Evolutionary conservation across 1,140 invertebrate genomes (phyloP), one percentile per base, ranked within the genome.

Genomic region (Leptinotarsa texana): DNA sequence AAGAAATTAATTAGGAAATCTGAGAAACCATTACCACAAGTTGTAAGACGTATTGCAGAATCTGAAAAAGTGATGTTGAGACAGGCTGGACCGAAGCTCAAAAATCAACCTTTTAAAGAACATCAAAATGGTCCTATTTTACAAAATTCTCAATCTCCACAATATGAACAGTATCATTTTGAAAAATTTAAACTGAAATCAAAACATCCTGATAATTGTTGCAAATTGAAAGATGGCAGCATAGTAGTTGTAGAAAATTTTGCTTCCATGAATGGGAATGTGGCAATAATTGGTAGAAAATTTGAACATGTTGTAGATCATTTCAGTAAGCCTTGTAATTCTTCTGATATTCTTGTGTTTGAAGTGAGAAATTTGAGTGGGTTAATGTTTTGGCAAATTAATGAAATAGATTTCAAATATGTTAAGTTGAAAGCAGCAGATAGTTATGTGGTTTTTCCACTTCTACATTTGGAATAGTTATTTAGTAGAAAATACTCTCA

Each of bases 11-110:
- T 74, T 15, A 47, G 57, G 15, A 74, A 74, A 24, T n/a, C 66
- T n/a, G 65, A 49, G 8, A 69, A 74, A 70, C 75, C 72, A 69
- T 65, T 77, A 27, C 63, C 73, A 57, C 75, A 77, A 63, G 51
- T 74, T 69, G 24, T 17, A 11, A 69, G 42, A 48, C 67, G 33
- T 65, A 22, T 65, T 65, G 63, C 15, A 65, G 21, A 65, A 65
- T 65, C 15, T n/a, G 24, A 57, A 57, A 57, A 57, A 57, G n/a
- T 57, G 13, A 57, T n/a, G n/a, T 17, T 57, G 51, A 15, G 51
- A 57, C 51, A 57, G 51, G 51, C 13, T 15, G 13, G n/a, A 57
- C n/a, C 51, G n/a, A 57, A 57, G 51, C 51, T 57, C 51, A 57
- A 57, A 57, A 15, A n/a, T n/a, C 51, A 57, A 65, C 63, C 21